Conservation (phyloP, 92 coral and sea anemone species). For the Phenganax subtilis region DNA sequence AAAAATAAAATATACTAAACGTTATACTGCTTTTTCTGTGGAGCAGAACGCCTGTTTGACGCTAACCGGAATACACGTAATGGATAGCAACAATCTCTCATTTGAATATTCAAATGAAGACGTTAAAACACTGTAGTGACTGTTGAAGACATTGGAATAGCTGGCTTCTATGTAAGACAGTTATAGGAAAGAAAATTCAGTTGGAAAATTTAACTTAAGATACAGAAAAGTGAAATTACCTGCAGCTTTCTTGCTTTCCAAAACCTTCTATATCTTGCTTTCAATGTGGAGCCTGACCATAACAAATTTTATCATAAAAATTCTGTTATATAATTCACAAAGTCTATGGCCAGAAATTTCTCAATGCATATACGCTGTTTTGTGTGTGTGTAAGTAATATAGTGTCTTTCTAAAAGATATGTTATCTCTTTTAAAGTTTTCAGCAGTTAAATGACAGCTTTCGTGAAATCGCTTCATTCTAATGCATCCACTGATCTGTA, state of each 20-base stretch:
- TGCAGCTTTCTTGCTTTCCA: too few relatives aligned
- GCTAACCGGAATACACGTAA: constrained; percentile 1
- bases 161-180: neutral
- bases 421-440: neutral
- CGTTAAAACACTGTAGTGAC: neutral
- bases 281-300: too few relatives aligned
- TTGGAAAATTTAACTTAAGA: neutral
- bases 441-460: neutral
- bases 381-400: neutral
- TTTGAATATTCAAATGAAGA: constrained; percentile 40
- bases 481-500: neutral
- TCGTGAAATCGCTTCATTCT: neutral
- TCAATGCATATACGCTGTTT: too few relatives aligned
- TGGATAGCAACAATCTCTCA: constrained; percentile 24
- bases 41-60: neutral
- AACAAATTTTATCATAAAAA: too few relatives aligned
- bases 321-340: too few relatives aligned
- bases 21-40: neutral
- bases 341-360: too few relatives aligned
- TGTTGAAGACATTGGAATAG: neutral
- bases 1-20: neutral
- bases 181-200: too few relatives aligned
- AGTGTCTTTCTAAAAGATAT: neutral
- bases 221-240: too few relatives aligned
- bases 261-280: too few relatives aligned